phyloP scores from a whole-genome alignment of 2,797 vertebrate species.

The Potorous gilbertii region DNA sequence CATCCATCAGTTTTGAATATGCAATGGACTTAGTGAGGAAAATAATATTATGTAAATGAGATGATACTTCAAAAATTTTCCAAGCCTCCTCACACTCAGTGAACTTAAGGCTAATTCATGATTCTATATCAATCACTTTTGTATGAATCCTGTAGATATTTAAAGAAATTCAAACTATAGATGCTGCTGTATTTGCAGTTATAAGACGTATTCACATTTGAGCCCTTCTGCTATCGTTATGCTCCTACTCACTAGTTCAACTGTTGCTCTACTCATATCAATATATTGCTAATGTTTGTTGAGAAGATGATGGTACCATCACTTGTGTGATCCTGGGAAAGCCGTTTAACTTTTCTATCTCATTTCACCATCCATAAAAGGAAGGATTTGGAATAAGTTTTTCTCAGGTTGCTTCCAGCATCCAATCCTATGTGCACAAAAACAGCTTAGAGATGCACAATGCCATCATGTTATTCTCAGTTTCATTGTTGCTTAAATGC shows the following conservation, averaged over 20 bases:
- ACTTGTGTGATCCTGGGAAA: not conserved
- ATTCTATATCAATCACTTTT: not conserved
- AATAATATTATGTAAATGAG: conserved; percentile 22
- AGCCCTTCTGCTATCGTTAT: not conserved
- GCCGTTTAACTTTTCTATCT: not conserved
- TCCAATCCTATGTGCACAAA: not conserved
- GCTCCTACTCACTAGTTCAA: not conserved
- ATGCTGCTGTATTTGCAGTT: not conserved
- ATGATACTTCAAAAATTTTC: not conserved
- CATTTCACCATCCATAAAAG: not conserved
- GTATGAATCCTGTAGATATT: not conserved
- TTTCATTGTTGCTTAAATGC: conserved; percentile 17
- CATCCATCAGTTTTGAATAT: not conserved
- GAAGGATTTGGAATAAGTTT: not conserved
- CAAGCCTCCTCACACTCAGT: not conserved
- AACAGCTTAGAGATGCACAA: not conserved
- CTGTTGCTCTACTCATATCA: not conserved
- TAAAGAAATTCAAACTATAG: not conserved
- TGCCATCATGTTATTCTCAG: conserved; percentile 32
- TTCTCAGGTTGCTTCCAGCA: not conserved
- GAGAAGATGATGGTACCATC: not conserved
- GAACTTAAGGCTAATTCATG: not conserved
- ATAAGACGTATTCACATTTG: not conserved
- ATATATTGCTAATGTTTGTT: not conserved
- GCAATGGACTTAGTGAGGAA: conserved; percentile 8